These are phyloP conservation scores for Aptenodytes forsteri DNA, from an alignment of 2,113 vertebrate species.

Conservation along the genomic window DNA sequence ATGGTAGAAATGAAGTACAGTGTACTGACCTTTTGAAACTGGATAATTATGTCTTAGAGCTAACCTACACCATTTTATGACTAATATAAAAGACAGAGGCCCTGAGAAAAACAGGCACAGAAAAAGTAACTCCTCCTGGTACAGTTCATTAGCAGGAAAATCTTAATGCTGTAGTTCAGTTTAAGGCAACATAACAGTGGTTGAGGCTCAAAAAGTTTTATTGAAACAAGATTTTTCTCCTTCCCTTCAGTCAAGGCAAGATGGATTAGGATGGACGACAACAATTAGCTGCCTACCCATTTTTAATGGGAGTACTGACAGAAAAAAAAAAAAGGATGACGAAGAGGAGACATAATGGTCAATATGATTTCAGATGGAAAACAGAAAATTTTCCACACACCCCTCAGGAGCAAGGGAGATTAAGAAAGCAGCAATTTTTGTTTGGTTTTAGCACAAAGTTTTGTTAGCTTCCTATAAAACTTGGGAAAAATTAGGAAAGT, in stretches of 20 bases:
- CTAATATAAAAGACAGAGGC: not conserved
- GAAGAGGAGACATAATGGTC: not conserved
- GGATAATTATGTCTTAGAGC: not conserved
- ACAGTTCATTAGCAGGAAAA: not conserved
- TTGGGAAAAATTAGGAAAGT: not conserved
- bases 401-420: not conserved
- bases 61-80: not conserved
- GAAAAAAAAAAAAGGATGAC: not conserved
- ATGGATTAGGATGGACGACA: not conserved
- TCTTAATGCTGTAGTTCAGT: not conserved
- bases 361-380: not conserved
- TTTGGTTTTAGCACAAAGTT: not conserved
- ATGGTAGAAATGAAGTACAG: not conserved
- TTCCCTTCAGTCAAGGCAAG: not conserved
- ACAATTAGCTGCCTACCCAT: not conserved
- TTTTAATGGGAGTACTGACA: not conserved
- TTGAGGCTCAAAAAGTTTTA: not conserved
- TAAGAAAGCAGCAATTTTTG: not conserved
- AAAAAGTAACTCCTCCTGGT: not conserved
- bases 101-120: not conserved
- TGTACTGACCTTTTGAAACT: not conserved
- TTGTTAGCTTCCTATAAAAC: not conserved
- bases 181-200: not conserved
- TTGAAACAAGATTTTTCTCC: not conserved
- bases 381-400: rapidly evolving